Conservation (phyloP, 2,797 vertebrate species). For the Erpetoichthys calabaricus region DNA sequence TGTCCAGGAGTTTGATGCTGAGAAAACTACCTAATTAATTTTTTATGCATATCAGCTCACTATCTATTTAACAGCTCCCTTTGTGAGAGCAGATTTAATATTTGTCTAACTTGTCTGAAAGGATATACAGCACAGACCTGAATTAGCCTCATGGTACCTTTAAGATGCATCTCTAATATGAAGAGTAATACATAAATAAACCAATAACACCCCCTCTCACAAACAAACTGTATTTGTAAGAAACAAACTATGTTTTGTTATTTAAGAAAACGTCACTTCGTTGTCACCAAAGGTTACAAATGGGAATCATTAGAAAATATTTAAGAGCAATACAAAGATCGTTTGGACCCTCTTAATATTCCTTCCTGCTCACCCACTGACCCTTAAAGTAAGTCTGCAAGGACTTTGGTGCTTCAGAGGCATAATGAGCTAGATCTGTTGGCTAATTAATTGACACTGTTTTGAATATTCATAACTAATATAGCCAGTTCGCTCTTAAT, state of each 20-base stretch:
- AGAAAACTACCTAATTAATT: slow-evolving; percentile 98
- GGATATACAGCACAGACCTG: slow-evolving; percentile 50
- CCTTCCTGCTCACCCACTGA: slow-evolving; percentile 52
- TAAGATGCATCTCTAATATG: slow-evolving; percentile 45
- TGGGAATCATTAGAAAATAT: slow-evolving; percentile 52
- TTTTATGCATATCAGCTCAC: slow-evolving; percentile 98
- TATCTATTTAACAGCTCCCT: slow-evolving; percentile 99
- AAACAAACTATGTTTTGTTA: background rate
- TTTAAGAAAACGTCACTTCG: slow-evolving; percentile 14
- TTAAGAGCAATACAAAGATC: slow-evolving; percentile 42
- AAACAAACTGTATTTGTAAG: too few species aligned
- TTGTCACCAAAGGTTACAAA: slow-evolving; percentile 37
- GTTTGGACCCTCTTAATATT: slow-evolving; percentile 55
- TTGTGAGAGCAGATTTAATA: slow-evolving; percentile 99
- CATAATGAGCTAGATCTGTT: slow-evolving; percentile 64
- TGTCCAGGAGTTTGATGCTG: slow-evolving; percentile 98
- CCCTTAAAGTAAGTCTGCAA: slow-evolving; percentile 77
- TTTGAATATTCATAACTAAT: slow-evolving; percentile 99
- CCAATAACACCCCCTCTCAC: slow-evolving; percentile 1
- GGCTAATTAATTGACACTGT: slow-evolving; percentile 97
- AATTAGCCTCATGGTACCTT: slow-evolving; percentile 68
- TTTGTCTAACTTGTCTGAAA: slow-evolving; percentile 91
- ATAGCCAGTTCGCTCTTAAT: slow-evolving; percentile 91
- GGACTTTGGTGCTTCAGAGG: slow-evolving; percentile 60
- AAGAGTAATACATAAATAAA: slow-evolving; percentile 3